Conservation (phyloP, 53 echinoderm and acorn worm genomes). For the Mesocentrotus franciscanus region DNA sequence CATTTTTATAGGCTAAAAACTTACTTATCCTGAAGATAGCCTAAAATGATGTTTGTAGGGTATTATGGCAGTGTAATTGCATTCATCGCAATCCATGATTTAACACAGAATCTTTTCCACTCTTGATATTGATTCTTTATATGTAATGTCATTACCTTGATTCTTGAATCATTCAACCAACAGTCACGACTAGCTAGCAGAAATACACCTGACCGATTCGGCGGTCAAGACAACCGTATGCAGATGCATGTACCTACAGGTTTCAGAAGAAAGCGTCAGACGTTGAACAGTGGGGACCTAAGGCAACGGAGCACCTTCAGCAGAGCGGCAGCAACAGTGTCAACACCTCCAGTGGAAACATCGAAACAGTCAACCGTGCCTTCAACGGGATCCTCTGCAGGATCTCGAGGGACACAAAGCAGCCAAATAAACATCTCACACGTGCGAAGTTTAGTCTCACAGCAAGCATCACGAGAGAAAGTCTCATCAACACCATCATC, state of each 20-base stretch:
- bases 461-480: background rate
- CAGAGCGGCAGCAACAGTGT: constrained; percentile 27
- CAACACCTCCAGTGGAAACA: constrained; percentile 4
- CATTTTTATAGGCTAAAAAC: too few relatives aligned
- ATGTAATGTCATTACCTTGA: background rate
- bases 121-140: background rate
- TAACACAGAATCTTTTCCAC: background rate
- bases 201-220: background rate
- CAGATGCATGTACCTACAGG: background rate
- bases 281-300: background rate
- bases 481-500: background rate
- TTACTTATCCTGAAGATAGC: too few relatives aligned
- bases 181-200: constrained; percentile 12
- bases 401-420: background rate
- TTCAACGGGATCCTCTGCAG: background rate
- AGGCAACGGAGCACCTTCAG: constrained; percentile 5
- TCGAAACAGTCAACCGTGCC: background rate
- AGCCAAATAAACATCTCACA: constrained; percentile 24
- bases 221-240: background rate
- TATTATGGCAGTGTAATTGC: too few relatives aligned
- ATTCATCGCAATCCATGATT: background rate
- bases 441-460: constrained; percentile 5
- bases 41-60: too few relatives aligned
- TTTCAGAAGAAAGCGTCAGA: background rate
- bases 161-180: background rate